Percentiles rank a stretch among this genome's conserved stretches.
phyloP scores from a whole-genome alignment of 1,140 invertebrate genomes.

The Trichonephila inaurata region DNA sequence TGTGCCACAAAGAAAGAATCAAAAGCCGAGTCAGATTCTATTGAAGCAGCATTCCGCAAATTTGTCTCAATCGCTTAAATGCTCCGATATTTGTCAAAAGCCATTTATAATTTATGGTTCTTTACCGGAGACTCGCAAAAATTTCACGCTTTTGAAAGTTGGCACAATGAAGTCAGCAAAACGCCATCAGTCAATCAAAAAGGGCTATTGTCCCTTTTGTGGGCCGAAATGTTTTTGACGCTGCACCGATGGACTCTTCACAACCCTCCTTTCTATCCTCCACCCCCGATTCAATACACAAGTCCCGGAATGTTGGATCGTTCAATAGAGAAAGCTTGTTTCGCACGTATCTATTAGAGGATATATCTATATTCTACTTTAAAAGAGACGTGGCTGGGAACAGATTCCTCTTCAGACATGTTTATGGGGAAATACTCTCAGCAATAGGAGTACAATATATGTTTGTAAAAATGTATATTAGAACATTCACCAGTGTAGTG shows the following conservation, averaged over 20 bases:
- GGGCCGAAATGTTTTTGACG: slow-evolving; percentile 60
- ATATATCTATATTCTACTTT: neutral
- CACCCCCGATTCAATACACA: neutral
- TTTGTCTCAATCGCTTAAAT: slow-evolving; percentile 26
- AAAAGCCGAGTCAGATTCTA: neutral
- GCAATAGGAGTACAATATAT: neutral
- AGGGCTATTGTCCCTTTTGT: slow-evolving; percentile 47
- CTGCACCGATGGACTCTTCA: neutral
- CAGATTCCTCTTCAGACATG: neutral
- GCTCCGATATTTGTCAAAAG: slow-evolving; percentile 43
- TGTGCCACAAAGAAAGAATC: too few species aligned
- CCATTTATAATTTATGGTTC: slow-evolving; percentile 32
- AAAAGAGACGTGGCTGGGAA: neutral
- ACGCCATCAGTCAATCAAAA: slow-evolving; percentile 68
- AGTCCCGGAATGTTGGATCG: slow-evolving; percentile 35
- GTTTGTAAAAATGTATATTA: neutral
- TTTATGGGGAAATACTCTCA: neutral
- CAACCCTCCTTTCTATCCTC: neutral
- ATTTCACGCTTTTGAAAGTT: slow-evolving; percentile 46
- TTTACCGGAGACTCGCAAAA: slow-evolving; percentile 23
- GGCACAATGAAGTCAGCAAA: slow-evolving; percentile 61
- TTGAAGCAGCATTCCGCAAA: neutral
- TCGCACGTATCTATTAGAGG: slow-evolving; percentile 12
- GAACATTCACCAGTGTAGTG: too few species aligned
- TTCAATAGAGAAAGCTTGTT: slow-evolving; percentile 45